phyloP scores from a whole-genome alignment of 2,888 invertebrate genomes.

The Sclerodermus sp. region DNA sequence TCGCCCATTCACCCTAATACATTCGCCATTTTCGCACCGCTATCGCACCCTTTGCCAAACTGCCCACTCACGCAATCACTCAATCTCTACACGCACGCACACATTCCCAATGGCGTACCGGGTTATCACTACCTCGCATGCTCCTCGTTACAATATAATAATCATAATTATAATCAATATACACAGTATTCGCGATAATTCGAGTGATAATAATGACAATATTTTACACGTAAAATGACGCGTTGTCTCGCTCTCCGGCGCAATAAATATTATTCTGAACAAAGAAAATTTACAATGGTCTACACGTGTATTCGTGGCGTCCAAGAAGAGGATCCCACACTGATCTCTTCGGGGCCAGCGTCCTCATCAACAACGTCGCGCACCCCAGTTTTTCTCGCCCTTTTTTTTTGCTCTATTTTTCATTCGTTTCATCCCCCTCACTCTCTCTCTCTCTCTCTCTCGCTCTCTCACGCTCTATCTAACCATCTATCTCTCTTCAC shows the following conservation, averaged over 20 bases:
- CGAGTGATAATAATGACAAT: slow-evolving; percentile 55
- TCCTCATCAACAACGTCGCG: slow-evolving; percentile 24
- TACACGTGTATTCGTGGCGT: slow-evolving; percentile 26
- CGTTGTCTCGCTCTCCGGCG: slow-evolving; percentile 42
- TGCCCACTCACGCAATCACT: too few relatives aligned
- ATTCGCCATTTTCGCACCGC: background rate
- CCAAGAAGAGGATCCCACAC: slow-evolving; percentile 8
- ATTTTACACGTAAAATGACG: slow-evolving; percentile 56
- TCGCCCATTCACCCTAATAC: background rate
- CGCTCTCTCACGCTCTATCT: background rate
- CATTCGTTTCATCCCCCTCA: slow-evolving; percentile 6
- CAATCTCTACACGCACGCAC: background rate
- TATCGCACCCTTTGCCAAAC: too few relatives aligned
- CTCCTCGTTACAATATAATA: slow-evolving; percentile 25
- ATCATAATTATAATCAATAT: slow-evolving; percentile 45
- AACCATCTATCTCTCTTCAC: background rate
- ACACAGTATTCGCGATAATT: slow-evolving; percentile 53
- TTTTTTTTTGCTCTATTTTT: too few relatives aligned
- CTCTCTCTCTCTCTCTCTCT: slow-evolving; percentile 4
- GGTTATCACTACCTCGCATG: slow-evolving; percentile 5
- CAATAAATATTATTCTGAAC: slow-evolving; percentile 54
- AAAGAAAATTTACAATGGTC: slow-evolving; percentile 56
- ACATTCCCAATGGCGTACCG: background rate
- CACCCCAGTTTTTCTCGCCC: slow-evolving; percentile 7
- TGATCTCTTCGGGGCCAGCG: too few relatives aligned